Evolutionary conservation across 2,797 vertebrate species (phyloP), one percentile per base, ranked within the genome.

Genomic region (Oreochromis mossambicus): DNA sequence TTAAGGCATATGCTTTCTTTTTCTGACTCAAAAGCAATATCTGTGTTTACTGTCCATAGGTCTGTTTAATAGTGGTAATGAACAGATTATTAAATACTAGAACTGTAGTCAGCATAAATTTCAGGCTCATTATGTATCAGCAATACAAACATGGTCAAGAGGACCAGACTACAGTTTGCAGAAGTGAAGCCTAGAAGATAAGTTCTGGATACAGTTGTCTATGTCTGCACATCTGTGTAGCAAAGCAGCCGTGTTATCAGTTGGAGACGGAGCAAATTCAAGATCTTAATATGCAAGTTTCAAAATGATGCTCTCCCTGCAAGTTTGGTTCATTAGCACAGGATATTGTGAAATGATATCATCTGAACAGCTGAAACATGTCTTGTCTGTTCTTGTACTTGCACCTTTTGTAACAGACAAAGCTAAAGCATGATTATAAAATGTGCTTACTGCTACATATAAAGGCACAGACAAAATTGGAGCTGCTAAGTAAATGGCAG

Each of bases 321-420:
- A 73, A 13, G 48, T 48, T 87, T 82, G 51, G 58, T 63, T 84
- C 77, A 75, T 84, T 43, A 84, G 80, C 6, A 5, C 76, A 83
- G 51, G 76, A 86, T 61, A 54, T 93, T 91, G 85, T 90, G 88
- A 94, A 56, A 48, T 91, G 84, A 90, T 84, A 29, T 87, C 38
- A 90, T 68, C 58, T 66, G 6, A 78, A 56, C n/a, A 78, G 46
- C 76, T 80, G 17, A 73, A 73, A 82, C 19, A 52, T 19, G 21
- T 81, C 90, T 76, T 92, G 92, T 88, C 89, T 88, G 82, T 82
- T 94, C 92, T 88, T 94, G 93, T 66, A 38, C 36, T 77, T 55
- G 70, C 50, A 75, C 63, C 50, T 77, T 84, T 63, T 88, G 56
- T 78, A 76, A 14, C 34, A 43, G 73, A 66, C 77, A 1, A 24